phyloP scores from a whole-genome alignment of 1,140 invertebrate species.

The Bombus huntii region DNA sequence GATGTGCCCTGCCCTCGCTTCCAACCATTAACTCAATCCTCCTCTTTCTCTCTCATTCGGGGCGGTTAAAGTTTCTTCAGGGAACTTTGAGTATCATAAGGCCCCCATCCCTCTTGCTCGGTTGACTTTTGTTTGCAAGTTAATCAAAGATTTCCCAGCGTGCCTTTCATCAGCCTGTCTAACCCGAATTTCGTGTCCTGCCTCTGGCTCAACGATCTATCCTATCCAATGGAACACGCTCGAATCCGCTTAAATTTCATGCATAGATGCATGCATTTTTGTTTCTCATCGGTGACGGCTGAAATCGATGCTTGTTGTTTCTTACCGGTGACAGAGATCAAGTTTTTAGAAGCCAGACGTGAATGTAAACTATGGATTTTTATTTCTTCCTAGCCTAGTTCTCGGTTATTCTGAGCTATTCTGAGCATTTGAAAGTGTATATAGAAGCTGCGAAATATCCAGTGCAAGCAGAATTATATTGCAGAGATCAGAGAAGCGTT shows the following conservation, averaged over 20 bases:
- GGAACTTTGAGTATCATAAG: constrained; percentile 41
- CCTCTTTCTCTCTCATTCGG: neutral
- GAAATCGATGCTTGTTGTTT: neutral
- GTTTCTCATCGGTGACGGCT: neutral
- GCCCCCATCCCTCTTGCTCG: neutral
- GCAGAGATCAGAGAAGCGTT: no score
- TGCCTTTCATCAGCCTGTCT: constrained; percentile 24
- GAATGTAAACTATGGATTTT: neutral
- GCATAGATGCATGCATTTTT: neutral
- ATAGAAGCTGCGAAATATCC: no score
- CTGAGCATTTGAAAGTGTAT: no score
- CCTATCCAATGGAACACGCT: neutral
- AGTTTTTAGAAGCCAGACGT: neutral
- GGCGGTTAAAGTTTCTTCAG: constrained; percentile 26
- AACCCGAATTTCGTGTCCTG: constrained; percentile 19
- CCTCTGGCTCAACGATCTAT: neutral
- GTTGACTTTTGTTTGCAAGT: constrained; percentile 43
- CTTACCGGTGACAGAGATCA: neutral
- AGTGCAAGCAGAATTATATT: no score
- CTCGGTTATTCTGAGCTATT: no score
- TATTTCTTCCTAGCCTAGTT: neutral
- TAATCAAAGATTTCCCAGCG: constrained; percentile 37
- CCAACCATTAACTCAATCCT: constrained; percentile 18
- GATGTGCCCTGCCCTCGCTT: neutral
- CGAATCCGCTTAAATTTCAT: constrained; percentile 6